Base-by-base conservation (phyloP, 2,113 vertebrate species). In the Corythornis madagascariensis region DNA sequence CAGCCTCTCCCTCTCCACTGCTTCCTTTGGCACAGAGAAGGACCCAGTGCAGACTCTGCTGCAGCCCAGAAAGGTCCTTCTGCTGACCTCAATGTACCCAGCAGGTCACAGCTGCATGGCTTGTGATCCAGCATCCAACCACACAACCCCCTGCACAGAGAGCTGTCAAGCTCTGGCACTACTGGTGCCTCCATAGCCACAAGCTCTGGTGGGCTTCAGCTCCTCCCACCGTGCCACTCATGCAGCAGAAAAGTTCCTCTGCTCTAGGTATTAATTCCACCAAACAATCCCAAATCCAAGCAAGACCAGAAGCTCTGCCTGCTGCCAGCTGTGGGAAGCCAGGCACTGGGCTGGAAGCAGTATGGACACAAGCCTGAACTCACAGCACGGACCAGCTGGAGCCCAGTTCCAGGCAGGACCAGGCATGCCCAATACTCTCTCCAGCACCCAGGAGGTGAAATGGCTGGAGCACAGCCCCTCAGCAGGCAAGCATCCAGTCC, bases 131-230 rank as follows among this genome's bases (percentile, higher is more conserved):
- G 55, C 71, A 87, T 18, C 15, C 47, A 66, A 13, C 38, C 59
- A 76, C 48, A 64, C 0, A 0, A n/a, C 19, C 33, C 22, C 42
- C 33, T 47, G 43, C n/a, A 38, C 1, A 1, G 16, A 63, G 17
- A 8, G 28, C 24, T 79, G 33, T 20, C 1, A 0, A 19, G 40
- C 53, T 45, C 66, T 52, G 47, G 47, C 33, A 66, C 42, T 3
- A 1, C 29, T n/a, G 65, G 28, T 57, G 13, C 33, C 73, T 69
- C 65, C 10, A 6, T 42, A 79, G 55, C 48, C 8, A 9, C 17
- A 31, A 45, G 29, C 53, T 53, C 28, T 55, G 28, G 15, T 9
- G 29, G 24, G 29, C 29, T 84, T 75, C 86, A 76, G 70, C 35
- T 22, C 26, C 65, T 64, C 48, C 55, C 29, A 75, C 35, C 3